These are phyloP conservation scores for Halcyon leucocephala DNA, from an alignment of 2,797 vertebrate species.

Conservation along the genomic window DNA sequence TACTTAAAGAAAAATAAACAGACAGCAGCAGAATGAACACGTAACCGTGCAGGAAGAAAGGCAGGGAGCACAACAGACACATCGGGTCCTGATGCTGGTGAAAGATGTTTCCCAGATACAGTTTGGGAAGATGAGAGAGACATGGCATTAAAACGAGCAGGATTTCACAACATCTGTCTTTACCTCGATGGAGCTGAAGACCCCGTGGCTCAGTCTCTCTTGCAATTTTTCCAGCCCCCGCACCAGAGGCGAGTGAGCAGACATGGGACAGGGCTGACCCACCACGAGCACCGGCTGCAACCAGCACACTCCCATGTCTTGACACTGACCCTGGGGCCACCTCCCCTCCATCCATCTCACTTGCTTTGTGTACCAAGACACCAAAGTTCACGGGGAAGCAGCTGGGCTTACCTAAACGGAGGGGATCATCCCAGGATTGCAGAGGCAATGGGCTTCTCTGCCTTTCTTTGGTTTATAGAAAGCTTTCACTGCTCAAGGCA, in stretches of 20 bases:
- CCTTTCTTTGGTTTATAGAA: background rate
- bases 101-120: background rate
- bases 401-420: background rate
- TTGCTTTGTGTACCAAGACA: too few species aligned
- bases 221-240: background rate
- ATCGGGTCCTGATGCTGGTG: fast-evolving
- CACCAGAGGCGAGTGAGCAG: background rate
- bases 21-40: background rate
- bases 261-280: fast-evolving
- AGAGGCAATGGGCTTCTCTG: background rate
- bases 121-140: background rate
- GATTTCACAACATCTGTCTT: background rate
- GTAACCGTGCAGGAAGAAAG: background rate
- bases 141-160: fast-evolving
- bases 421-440: too few species aligned
- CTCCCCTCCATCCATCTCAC: background rate
- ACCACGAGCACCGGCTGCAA: fast-evolving
- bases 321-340: fast-evolving
- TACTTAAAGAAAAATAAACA: background rate
- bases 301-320: background rate
- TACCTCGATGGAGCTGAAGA: too few species aligned
- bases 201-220: background rate
- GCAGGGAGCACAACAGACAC: background rate
- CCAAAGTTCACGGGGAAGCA: fast-evolving
- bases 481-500: background rate